These are phyloP conservation scores for Deladenus siricidicola DNA, from an alignment of 2,888 invertebrate genomes.

Conservation along the genomic window DNA sequence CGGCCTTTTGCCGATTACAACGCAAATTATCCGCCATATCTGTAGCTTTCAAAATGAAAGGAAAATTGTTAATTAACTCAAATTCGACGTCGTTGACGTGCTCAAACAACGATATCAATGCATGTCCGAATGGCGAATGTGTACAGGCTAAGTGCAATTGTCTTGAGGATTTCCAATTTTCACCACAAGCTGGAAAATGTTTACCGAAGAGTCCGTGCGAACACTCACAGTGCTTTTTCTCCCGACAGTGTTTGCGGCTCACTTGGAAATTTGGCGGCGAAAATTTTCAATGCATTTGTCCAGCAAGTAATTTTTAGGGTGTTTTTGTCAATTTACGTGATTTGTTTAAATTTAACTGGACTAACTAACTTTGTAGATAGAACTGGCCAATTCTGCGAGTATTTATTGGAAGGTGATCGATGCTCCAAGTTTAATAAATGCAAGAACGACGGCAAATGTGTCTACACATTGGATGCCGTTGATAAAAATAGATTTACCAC, in stretches of 20 bases:
- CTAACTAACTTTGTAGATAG: not conserved
- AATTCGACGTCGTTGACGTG: no score
- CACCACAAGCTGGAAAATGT: not conserved
- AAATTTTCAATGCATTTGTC: not conserved
- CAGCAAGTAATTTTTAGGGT: not conserved
- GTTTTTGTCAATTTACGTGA: not conserved
- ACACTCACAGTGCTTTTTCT: not conserved
- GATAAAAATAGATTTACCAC: not conserved
- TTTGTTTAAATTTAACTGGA: no score
- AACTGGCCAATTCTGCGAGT: slow-evolving; percentile 9
- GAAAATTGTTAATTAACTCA: no score
- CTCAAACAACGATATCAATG: slow-evolving; percentile 3
- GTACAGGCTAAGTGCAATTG: no score
- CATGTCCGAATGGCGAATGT: slow-evolving; percentile 13
- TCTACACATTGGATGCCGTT: slow-evolving; percentile 1
- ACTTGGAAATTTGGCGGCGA: no score
- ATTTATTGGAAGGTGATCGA: not conserved
- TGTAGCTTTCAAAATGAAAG: no score
- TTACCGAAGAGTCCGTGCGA: not conserved
- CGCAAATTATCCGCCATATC: not conserved
- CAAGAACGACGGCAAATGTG: slow-evolving; percentile 9
- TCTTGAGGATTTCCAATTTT: no score
- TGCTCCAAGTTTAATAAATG: slow-evolving; percentile 4
- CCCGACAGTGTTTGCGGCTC: no score
- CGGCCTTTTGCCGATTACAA: not conserved